phyloP scores from a whole-genome alignment of 2,113 vertebrate genomes.

The Myiopsitta monachus region DNA sequence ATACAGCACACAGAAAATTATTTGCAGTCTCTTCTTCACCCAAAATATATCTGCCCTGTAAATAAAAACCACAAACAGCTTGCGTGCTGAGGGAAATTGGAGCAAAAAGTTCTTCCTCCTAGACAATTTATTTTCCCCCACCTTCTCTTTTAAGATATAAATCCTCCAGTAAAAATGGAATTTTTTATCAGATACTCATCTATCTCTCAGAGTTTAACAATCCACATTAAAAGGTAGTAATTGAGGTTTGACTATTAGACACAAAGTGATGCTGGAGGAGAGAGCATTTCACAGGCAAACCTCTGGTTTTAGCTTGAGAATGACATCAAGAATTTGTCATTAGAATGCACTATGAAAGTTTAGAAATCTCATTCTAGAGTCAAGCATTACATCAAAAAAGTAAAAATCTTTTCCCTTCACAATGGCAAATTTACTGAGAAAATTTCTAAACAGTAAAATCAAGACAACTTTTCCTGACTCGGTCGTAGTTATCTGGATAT shows the following conservation, averaged over 20 bases:
- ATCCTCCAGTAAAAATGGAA: not conserved
- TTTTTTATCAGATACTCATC: not conserved
- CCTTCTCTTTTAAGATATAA: not conserved
- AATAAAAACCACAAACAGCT: not conserved
- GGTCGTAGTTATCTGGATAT: not conserved
- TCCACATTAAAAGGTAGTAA: not conserved
- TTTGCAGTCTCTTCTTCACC: not conserved
- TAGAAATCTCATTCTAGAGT: not conserved
- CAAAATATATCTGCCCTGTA: not conserved
- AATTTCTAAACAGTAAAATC: not conserved
- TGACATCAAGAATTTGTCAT: not conserved
- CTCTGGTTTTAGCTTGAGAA: not conserved
- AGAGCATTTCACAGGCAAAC: not conserved
- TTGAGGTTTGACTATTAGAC: not conserved
- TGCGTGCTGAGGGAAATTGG: not conserved
- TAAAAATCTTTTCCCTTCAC: not conserved
- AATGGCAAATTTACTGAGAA: not conserved
- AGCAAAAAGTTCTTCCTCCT: not conserved
- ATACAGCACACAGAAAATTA: not conserved
- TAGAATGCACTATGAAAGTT: not conserved
- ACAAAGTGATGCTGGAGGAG: not conserved
- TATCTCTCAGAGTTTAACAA: not conserved
- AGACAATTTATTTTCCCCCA: not conserved
- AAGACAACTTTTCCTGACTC: not conserved
- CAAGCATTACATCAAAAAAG: not conserved